Evolutionary conservation across 1,140 invertebrate genomes (phyloP), one percentile per base, ranked within the genome.

Genomic region (Macrocentrus cingulum): DNA sequence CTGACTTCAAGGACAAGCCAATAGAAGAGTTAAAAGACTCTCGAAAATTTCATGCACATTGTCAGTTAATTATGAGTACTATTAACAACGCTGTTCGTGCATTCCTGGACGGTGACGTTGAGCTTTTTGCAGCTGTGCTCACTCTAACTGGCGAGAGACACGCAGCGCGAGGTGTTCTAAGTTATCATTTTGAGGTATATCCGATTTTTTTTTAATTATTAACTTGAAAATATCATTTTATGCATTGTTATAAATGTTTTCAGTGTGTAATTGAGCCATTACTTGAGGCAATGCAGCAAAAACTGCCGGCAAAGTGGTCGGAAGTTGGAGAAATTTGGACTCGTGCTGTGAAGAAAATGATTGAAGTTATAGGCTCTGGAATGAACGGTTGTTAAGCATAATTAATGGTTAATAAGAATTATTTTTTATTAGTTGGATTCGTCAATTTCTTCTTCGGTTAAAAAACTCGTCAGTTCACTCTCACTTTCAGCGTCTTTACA

Each of bases 1-100:
- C 72, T 25, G 74, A 77, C 45, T 85, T 90, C 52, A 82, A 77
- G 63, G 81, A 85, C 11, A 51, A 84, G 1, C 74, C 84, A 0
- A 52, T 82, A 6, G 78, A 84, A 0, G 80, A 88, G 57, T 76
- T 88, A 53, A 44, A 71, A 1, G 61, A 65, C 0, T 87, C 86
- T 67, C 79, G 55, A 46, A 66, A 59, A 51, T 68, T 68, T 51
- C 55, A 56, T 0, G 63, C 61, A 19, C 63, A 66, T 44, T 64
- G 66, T 62, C 23, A 49, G 1, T 49, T 23, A 5, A 63, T 66
- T 3, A 56, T 63, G 34, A 32, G 61, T 5, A 55, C 60, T 4
- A 25, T 67, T 37, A 52, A 53, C 1, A 59, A 48, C 39, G 64
- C 48, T n/a, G 52, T 68, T 25, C 62, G 65, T 8, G 46, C 46